Percentiles rank a stretch among this genome's conserved stretches.
These are phyloP conservation scores for Capromys pilorides DNA, from an alignment of 2,797 vertebrate species.

Conservation along the genomic window DNA sequence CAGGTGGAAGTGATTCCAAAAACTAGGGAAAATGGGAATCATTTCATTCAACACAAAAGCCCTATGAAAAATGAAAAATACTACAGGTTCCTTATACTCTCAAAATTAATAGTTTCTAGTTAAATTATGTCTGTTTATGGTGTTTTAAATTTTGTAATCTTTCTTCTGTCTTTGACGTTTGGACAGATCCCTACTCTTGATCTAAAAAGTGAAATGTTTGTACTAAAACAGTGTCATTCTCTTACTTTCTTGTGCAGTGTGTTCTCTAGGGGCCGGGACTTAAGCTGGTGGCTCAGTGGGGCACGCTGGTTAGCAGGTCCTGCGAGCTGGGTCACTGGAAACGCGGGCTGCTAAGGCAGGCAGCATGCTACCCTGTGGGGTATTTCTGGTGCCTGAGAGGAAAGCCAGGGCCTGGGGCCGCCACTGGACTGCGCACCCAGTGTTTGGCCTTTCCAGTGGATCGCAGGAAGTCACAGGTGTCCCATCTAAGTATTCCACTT, in stretches of 20 bases:
- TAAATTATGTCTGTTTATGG: neutral
- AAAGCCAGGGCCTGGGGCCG: too few species aligned
- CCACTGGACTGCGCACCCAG: too few species aligned
- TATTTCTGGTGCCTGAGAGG: neutral
- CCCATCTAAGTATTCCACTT: neutral
- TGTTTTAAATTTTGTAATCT: slow-evolving; percentile 22
- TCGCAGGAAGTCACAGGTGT: neutral
- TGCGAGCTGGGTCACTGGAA: neutral
- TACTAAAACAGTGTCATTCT: neutral
- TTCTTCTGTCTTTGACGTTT: neutral
- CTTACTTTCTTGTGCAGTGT: neutral
- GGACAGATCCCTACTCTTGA: neutral
- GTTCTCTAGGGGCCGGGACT: neutral
- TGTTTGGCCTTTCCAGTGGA: neutral
- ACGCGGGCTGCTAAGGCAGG: neutral
- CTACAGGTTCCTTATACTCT: neutral
- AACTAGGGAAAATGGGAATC: neutral
- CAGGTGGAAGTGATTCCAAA: neutral
- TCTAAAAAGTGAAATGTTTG: slow-evolving; percentile 1
- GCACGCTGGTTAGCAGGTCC: neutral
- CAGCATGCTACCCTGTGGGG: neutral
- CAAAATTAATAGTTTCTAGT: neutral
- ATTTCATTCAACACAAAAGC: neutral
- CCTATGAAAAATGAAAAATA: neutral
- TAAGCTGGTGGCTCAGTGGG: neutral